A percentile compares a stretch with the other conserved stretches of the same genome.
Conservation (phyloP, 2,113 vertebrate genomes). For the Chelonoidis abingdonii region DNA sequence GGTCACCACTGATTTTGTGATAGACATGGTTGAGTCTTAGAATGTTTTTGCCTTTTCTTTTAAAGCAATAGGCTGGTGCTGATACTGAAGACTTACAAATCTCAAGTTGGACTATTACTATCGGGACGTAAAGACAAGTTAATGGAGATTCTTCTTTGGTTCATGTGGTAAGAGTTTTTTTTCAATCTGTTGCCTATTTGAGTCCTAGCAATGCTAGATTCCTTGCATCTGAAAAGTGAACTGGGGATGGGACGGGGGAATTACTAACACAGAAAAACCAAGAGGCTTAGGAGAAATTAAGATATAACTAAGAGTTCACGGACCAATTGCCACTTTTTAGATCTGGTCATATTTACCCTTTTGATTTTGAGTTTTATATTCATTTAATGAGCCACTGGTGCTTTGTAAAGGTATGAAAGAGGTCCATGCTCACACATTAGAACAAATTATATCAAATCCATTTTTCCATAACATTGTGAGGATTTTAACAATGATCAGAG, state of each 20-base stretch:
- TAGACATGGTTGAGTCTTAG: neutral
- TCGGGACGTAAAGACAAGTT: neutral
- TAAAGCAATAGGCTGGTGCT: neutral
- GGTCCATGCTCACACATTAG: neutral
- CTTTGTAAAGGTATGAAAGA: conserved; percentile 15
- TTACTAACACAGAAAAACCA: neutral
- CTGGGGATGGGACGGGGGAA: neutral
- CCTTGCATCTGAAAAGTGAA: conserved; percentile 16
- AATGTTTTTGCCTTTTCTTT: neutral
- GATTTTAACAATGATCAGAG: conserved; percentile 74
- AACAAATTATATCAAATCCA: neutral
- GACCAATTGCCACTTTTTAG: conserved; percentile 32
- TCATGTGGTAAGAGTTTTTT: neutral
- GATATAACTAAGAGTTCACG: neutral
- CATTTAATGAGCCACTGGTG: conserved; percentile 36
- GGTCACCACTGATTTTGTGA: neutral
- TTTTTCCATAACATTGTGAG: conserved; percentile 51
- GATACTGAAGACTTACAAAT: neutral
- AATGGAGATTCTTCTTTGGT: neutral
- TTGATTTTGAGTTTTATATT: conserved; percentile 21
- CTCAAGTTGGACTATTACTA: neutral
- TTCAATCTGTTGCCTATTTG: conserved; percentile 20
- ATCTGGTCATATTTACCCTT: conserved; percentile 12
- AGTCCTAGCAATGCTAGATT: neutral
- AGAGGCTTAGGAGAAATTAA: neutral